phyloP scores from a whole-genome alignment of 1,140 invertebrate genomes.

The Bombus confusus region DNA sequence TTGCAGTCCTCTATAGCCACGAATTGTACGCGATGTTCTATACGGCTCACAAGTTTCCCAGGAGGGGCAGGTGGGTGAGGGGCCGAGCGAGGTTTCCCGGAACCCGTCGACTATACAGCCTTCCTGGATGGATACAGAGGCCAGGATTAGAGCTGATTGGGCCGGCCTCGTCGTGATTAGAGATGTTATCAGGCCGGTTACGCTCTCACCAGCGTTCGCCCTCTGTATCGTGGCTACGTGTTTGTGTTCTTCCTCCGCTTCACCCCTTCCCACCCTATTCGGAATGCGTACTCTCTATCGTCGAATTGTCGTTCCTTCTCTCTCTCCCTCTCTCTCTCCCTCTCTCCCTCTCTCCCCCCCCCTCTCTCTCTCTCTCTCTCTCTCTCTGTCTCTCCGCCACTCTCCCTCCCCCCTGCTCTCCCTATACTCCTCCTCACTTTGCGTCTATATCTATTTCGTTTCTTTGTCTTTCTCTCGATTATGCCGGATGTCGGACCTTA shows the following conservation, averaged over 20 bases:
- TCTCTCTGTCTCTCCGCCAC: not conserved
- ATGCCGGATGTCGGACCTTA: not conserved
- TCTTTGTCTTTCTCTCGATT: not conserved
- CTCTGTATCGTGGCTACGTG: conserved; percentile 74
- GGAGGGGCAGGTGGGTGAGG: conserved; percentile 39
- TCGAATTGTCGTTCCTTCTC: conserved; percentile 28
- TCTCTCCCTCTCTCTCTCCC: not conserved
- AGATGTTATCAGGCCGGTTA: conserved; percentile 80
- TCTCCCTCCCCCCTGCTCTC: too few relatives aligned
- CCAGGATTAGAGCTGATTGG: conserved; percentile 81
- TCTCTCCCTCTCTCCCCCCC: not conserved
- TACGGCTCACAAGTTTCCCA: conserved; percentile 74
- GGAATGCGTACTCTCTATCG: conserved; percentile 35
- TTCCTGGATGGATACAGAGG: conserved; percentile 76
- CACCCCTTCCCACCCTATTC: conserved; percentile 18
- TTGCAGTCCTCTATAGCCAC: conserved; percentile 54
- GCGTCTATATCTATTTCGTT: too few relatives aligned
- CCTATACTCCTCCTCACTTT: too few relatives aligned
- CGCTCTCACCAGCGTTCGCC: conserved; percentile 74
- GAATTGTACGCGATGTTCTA: conserved; percentile 74
- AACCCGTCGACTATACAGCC: conserved; percentile 75
- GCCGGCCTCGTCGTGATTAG: conserved; percentile 81
- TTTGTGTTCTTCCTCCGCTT: conserved; percentile 75
- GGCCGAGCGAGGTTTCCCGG: conserved; percentile 73
- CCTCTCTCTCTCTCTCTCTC: not conserved